These are phyloP conservation scores for Rhingia campestris DNA, from an alignment of 2,888 invertebrate genomes.

Conservation along the genomic window DNA sequence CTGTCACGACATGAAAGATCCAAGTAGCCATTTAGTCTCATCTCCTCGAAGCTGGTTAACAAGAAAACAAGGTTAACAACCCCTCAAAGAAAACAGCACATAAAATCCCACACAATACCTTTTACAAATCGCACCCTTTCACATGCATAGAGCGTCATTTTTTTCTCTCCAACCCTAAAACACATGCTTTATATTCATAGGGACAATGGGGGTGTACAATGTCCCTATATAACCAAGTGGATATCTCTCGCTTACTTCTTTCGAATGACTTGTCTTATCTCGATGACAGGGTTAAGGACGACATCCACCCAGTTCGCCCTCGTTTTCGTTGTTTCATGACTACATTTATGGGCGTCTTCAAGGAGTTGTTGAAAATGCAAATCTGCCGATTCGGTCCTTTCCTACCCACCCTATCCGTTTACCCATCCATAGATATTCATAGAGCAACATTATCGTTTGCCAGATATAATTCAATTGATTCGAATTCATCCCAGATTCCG, in stretches of 20 bases:
- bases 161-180: slow-evolving; percentile 30
- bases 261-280: slow-evolving; percentile 60
- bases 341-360: slow-evolving; percentile 70
- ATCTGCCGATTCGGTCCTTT: slow-evolving; percentile 50
- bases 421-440: slow-evolving; percentile 48
- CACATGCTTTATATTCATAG: slow-evolving; percentile 66
- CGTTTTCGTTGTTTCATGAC: slow-evolving; percentile 54
- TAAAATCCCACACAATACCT: slow-evolving; percentile 1
- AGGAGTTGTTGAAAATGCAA: slow-evolving; percentile 73
- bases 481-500: background rate
- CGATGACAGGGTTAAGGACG: slow-evolving; percentile 70
- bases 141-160: background rate
- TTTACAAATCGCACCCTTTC: slow-evolving; percentile 41
- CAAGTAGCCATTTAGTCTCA: no score
- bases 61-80: slow-evolving; percentile 47
- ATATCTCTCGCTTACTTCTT: slow-evolving; percentile 34
- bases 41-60: slow-evolving; percentile 7
- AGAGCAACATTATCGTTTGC: slow-evolving; percentile 10
- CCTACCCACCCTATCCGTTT: slow-evolving; percentile 17
- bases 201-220: slow-evolving; percentile 43
- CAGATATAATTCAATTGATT: background rate
- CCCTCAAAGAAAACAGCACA: slow-evolving; percentile 14
- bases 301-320: slow-evolving; percentile 47
- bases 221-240: slow-evolving; percentile 16
- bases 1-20: background rate